Evolutionary conservation across 1,140 invertebrate genomes (phyloP).

Genomic region (Lamellibrachia luymesi): DNA sequence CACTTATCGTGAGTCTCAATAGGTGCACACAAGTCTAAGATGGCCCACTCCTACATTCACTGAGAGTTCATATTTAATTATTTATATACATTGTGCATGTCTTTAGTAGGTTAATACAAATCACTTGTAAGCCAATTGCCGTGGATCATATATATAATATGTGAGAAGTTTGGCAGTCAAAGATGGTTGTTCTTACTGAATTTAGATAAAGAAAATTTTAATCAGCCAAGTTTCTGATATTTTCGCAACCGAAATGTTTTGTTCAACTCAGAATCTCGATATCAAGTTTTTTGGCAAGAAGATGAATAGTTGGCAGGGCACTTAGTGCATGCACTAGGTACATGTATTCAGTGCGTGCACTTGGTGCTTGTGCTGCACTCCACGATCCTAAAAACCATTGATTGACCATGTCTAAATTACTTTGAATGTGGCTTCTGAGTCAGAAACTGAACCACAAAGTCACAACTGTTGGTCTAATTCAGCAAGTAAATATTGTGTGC

Average conservation of each 20-base stretch:
- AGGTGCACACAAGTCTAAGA: too few relatives aligned
- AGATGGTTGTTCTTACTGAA: too few relatives aligned
- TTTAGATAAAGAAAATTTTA: neutral
- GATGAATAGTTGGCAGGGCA: neutral
- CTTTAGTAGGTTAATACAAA: neutral
- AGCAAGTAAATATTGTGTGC: neutral
- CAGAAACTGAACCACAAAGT: neutral
- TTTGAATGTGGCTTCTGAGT: neutral
- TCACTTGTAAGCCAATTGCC: neutral
- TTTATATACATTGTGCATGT: neutral
- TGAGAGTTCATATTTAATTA: neutral
- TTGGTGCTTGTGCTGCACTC: neutral
- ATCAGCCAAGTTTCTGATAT: neutral
- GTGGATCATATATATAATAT: neutral
- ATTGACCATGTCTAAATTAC: neutral
- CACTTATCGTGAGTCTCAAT: too few relatives aligned
- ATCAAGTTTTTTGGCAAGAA: neutral
- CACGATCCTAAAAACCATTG: neutral
- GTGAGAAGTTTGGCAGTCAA: neutral
- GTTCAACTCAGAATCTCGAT: neutral
- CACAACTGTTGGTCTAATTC: neutral
- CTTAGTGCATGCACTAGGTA: neutral
- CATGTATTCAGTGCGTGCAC: neutral
- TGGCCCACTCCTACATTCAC: neutral
- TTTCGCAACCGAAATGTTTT: neutral